These are phyloP conservation scores for Ypsolopha sequella DNA, from an alignment of 2,888 invertebrate genomes.

Conservation along the genomic window DNA sequence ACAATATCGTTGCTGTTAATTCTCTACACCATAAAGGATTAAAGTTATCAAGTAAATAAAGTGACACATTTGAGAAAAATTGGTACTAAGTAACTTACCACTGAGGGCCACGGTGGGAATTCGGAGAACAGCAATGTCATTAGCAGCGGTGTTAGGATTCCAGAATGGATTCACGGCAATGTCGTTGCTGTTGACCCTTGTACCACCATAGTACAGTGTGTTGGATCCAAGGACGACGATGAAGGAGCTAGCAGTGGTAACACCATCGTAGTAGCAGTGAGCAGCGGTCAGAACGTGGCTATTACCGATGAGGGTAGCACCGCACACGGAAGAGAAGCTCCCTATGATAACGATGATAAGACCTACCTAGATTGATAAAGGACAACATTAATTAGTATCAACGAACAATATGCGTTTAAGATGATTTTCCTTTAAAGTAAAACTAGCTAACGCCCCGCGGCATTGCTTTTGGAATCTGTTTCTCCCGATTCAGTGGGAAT, in stretches of 20 bases:
- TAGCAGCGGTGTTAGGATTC: slow-evolving; percentile 21
- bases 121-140: slow-evolving; percentile 28
- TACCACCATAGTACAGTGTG: slow-evolving; percentile 23
- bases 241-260: slow-evolving; percentile 16
- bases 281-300: slow-evolving; percentile 25
- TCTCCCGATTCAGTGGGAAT: no score
- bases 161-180: slow-evolving; percentile 16
- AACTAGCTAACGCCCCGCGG: no score
- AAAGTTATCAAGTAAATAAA: background rate
- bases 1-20: no score
- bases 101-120: slow-evolving; percentile 18
- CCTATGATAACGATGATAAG: slow-evolving; percentile 21
- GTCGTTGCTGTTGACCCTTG: slow-evolving; percentile 2
- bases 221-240: slow-evolving; percentile 29
- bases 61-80: background rate
- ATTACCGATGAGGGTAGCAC: slow-evolving; percentile 25
- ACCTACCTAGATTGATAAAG: slow-evolving; percentile 24
- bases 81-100: slow-evolving; percentile 16
- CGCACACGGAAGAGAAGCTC: slow-evolving; percentile 19
- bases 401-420: no score
- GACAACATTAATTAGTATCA: background rate
- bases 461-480: no score
- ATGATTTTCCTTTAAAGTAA: no score
- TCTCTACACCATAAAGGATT: no score
- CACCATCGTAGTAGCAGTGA: slow-evolving; percentile 29